Conservation (phyloP, 2,797 vertebrate genomes). For the Oceanodroma leucorhoa region DNA sequence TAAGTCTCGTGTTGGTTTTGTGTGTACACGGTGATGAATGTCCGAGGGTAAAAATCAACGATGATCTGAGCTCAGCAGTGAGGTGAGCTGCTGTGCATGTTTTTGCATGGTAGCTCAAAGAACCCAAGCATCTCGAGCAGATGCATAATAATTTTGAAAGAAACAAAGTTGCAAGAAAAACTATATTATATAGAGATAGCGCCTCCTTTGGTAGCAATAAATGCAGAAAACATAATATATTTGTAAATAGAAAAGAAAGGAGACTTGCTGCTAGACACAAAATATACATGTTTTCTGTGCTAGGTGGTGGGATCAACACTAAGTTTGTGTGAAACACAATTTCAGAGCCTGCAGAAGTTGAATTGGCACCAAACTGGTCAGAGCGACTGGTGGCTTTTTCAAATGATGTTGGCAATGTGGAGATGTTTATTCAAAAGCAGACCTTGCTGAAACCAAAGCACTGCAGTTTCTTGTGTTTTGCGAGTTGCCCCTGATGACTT, state of each 20-base stretch:
- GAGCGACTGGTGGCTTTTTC: not conserved
- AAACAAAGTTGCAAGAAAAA: not conserved
- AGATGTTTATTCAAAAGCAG: not conserved
- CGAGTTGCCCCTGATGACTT: not conserved
- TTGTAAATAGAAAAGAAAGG: not conserved
- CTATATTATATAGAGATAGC: fast-evolving
- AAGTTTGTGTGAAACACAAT: not conserved
- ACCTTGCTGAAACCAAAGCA: not conserved
- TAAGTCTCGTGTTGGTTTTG: constrained; percentile 50
- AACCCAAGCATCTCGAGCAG: fast-evolving
- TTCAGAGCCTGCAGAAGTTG: not conserved
- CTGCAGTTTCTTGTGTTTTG: not conserved
- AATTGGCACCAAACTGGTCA: not conserved
- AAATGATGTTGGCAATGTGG: not conserved
- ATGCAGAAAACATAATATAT: fast-evolving
- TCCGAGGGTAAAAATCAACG: fast-evolving
- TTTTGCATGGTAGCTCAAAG: not conserved
- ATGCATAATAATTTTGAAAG: not conserved
- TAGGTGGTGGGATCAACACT: no score
- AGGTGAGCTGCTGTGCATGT: not conserved
- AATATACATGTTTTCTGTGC: not conserved
- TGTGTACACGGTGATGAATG: fast-evolving
- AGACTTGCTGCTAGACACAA: not conserved
- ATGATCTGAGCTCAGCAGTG: fast-evolving
- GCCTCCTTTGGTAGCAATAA: not conserved